phyloP scores from a whole-genome alignment of 1,140 invertebrate genomes.

The Macrobrachium rosenbergii region DNA sequence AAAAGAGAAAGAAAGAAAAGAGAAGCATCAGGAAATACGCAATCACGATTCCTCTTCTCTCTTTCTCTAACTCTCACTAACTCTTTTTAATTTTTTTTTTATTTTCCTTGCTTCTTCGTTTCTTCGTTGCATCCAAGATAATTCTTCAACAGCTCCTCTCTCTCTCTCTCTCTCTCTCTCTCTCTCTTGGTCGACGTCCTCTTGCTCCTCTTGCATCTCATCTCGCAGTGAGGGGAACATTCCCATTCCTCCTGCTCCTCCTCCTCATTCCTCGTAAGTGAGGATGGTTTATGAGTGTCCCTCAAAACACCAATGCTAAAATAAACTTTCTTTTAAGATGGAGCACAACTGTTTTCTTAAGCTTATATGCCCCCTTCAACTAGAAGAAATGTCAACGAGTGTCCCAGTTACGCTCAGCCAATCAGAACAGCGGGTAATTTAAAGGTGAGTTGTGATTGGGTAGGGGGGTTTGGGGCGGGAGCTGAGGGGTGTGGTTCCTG shows the following conservation, averaged over 20 bases:
- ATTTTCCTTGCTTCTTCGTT: too few species aligned
- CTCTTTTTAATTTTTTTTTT: too few species aligned
- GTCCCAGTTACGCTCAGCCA: constrained; percentile 17
- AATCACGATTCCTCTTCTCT: too few species aligned
- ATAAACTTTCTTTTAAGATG: constrained; percentile 11
- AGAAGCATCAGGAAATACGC: too few species aligned
- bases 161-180: too few species aligned
- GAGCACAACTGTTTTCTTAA: constrained; percentile 14
- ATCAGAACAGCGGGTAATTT: not conserved
- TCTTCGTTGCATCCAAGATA: too few species aligned
- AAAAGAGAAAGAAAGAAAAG: too few species aligned
- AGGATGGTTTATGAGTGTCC: not conserved
- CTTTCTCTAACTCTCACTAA: too few species aligned
- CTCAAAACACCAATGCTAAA: constrained; percentile 17
- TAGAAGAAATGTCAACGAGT: constrained; percentile 21
- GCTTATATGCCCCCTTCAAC: constrained; percentile 15
- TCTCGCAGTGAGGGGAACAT: too few species aligned
- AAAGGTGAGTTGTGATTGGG: constrained; percentile 9
- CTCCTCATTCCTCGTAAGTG: not conserved
- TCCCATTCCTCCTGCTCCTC: not conserved
- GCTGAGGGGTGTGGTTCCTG: constrained; percentile 9
- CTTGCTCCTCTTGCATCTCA: too few species aligned
- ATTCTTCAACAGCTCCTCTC: too few species aligned
- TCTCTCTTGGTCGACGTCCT: too few species aligned
- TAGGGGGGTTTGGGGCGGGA: not conserved